Conservation (phyloP, 2,888 invertebrate species). For the Ichneumon xanthorius region DNA sequence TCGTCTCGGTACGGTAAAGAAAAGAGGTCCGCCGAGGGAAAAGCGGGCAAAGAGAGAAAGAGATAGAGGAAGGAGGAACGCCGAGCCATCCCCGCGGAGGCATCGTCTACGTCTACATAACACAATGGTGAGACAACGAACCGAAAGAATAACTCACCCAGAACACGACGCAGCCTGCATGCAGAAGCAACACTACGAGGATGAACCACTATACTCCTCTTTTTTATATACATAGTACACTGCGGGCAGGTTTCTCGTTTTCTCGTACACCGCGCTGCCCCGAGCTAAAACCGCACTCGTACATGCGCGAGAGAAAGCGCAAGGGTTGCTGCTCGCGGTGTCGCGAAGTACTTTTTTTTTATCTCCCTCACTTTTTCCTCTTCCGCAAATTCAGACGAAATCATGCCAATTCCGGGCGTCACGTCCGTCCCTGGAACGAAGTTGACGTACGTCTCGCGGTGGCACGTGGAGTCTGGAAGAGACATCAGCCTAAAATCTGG, state of each 20-base stretch:
- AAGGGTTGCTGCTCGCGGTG: constrained; percentile 64
- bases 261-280: constrained; percentile 56
- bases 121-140: constrained; percentile 83
- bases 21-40: constrained; percentile 62
- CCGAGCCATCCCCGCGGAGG: constrained; percentile 70
- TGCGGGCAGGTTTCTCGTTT: constrained; percentile 61
- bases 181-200: constrained; percentile 71
- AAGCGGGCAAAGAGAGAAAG: constrained; percentile 36
- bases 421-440: constrained; percentile 63
- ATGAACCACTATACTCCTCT: constrained; percentile 59
- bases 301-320: constrained; percentile 72
- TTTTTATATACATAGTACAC: constrained; percentile 33
- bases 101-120: constrained; percentile 77
- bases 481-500: constrained; percentile 31
- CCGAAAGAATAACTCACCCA: constrained; percentile 82
- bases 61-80: constrained; percentile 50
- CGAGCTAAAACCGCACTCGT: constrained; percentile 69
- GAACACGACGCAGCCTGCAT: constrained; percentile 79
- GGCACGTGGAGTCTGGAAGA: constrained; percentile 15
- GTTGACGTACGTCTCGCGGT: constrained; percentile 47
- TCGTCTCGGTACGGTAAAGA: constrained; percentile 70
- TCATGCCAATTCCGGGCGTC: constrained; percentile 69
- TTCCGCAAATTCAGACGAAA: constrained; percentile 66
- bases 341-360: constrained; percentile 58
- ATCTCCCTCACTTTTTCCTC: constrained; percentile 28